Percentiles rank a stretch among this genome's conserved stretches.
phyloP scores from a whole-genome alignment of 1,140 invertebrate species.

The Eupristina koningsbergeri region DNA sequence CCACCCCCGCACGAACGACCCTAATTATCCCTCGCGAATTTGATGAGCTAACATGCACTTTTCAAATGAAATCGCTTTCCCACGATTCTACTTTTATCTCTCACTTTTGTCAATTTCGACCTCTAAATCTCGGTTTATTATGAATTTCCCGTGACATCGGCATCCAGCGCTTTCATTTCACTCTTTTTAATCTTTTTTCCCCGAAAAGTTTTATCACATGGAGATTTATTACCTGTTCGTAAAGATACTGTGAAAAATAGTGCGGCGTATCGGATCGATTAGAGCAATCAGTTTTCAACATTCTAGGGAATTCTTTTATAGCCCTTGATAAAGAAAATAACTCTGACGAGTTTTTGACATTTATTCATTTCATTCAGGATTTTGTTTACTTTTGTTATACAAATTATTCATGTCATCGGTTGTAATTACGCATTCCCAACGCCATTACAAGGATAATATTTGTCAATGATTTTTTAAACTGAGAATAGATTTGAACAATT shows the following conservation, averaged over 20 bases:
- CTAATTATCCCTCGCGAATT: constrained; percentile 12
- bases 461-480: background rate
- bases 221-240: background rate
- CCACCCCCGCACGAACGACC: background rate
- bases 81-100: background rate
- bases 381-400: background rate
- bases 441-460: background rate
- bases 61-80: background rate
- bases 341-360: background rate
- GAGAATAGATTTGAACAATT: background rate
- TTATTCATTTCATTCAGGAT: no score
- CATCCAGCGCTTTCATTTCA: background rate
- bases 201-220: background rate
- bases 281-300: background rate
- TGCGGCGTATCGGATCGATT: background rate
- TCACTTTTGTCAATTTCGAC: background rate
- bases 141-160: background rate
- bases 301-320: background rate
- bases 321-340: background rate
- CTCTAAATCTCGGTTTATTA: background rate
- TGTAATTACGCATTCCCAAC: no score
- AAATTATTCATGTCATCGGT: no score
- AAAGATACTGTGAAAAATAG: background rate
- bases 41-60: background rate
- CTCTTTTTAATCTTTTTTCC: no score